Conservation (phyloP, 2,797 vertebrate genomes). For the Oryzias dopingdopingensis region DNA sequence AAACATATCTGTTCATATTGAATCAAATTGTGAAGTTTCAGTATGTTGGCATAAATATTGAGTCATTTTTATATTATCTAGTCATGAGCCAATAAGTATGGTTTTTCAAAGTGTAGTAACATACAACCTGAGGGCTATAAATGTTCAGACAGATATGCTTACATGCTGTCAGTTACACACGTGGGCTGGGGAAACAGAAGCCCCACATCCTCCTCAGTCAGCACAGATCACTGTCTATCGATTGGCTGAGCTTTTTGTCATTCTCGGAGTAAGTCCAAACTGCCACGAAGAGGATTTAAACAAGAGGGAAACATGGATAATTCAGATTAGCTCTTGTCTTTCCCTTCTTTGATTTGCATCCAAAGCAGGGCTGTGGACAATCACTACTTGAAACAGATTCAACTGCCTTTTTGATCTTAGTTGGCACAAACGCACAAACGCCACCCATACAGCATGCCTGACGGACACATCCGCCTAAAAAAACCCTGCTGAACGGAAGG, state of each 20-base stretch:
- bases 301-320: conserved; percentile 45
- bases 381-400: conserved; percentile 61
- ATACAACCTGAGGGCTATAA: conserved; percentile 8
- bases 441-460: conserved; percentile 46
- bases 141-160: conserved; percentile 7
- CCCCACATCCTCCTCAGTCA: conserved; percentile 27
- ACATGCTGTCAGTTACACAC: conserved; percentile 27
- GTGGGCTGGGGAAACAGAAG: conserved; percentile 17
- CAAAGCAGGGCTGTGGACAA: conserved; percentile 60
- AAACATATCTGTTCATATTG: too few relatives aligned
- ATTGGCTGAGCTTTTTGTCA: conserved; percentile 60
- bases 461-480: conserved; percentile 40
- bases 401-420: conserved; percentile 59
- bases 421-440: conserved; percentile 54
- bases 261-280: conserved; percentile 51
- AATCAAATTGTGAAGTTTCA: too few relatives aligned
- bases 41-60: too few relatives aligned
- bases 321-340: conserved; percentile 57
- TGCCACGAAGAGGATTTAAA: conserved; percentile 48
- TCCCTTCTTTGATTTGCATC: conserved; percentile 65
- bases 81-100: background rate
- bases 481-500: conserved; percentile 30
- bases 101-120: background rate
- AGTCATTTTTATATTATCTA: background rate
- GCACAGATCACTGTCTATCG: conserved; percentile 50